These are phyloP conservation scores for Myanophis thanlyinensis DNA, from an alignment of 2,113 vertebrate species.

Conservation along the genomic window DNA sequence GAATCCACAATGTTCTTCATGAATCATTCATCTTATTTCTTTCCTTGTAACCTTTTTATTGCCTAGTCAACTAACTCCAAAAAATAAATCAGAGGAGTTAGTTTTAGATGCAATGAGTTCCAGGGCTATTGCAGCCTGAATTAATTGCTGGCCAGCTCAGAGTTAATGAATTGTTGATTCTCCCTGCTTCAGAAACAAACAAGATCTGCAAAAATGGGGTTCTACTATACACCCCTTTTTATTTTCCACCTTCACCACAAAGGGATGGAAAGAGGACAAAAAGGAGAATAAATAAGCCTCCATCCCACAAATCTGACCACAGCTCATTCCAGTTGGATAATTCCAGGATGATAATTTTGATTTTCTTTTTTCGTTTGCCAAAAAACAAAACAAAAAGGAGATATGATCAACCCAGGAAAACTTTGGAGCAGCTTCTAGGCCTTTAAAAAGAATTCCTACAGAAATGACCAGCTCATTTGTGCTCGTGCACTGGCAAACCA, in stretches of 20 bases:
- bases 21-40: background rate
- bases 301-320: background rate
- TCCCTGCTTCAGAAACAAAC: background rate
- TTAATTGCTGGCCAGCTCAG: background rate
- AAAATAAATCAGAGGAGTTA: background rate
- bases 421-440: background rate
- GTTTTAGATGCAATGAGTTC: background rate
- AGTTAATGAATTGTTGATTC: background rate
- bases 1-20: background rate
- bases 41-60: background rate
- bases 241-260: background rate
- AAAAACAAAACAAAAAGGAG: no score
- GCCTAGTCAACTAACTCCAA: background rate
- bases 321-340: background rate
- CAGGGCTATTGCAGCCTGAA: background rate
- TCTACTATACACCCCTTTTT: background rate
- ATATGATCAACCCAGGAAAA: background rate
- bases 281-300: background rate
- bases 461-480: background rate
- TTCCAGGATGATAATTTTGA: background rate
- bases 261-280: background rate
- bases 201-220: background rate
- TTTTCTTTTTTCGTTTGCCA: background rate
- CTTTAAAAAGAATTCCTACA: background rate
- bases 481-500: background rate